phyloP scores from a whole-genome alignment of 1,140 invertebrate species.

The Atta colombica region DNA sequence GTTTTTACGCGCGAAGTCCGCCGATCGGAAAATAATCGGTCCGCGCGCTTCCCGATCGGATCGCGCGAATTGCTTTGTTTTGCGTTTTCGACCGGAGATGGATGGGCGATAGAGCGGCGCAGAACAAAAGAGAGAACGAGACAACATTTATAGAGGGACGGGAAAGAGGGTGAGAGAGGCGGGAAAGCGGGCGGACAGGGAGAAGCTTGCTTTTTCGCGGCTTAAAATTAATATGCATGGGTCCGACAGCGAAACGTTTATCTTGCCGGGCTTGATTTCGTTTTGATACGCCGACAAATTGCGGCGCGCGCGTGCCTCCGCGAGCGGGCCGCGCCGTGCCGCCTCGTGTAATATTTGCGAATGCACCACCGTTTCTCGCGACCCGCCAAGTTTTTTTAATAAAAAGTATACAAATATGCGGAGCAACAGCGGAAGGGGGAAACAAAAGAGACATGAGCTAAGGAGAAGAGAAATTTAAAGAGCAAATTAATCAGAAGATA shows the following conservation, averaged over 20 bases:
- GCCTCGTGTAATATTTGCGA: slow-evolving; percentile 66
- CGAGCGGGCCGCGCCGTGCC: slow-evolving; percentile 33
- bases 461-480: background rate
- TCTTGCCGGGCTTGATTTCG: slow-evolving; percentile 85
- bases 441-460: background rate
- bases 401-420: slow-evolving; percentile 10
- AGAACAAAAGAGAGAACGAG: slow-evolving; percentile 20
- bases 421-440: too few species aligned
- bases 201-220: slow-evolving; percentile 81
- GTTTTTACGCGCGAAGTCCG: slow-evolving; percentile 82
- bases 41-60: slow-evolving; percentile 69
- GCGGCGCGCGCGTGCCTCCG: slow-evolving; percentile 70
- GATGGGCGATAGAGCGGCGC: slow-evolving; percentile 43
- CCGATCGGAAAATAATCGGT: slow-evolving; percentile 85
- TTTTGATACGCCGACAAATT: slow-evolving; percentile 86
- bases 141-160: slow-evolving; percentile 38
- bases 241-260: slow-evolving; percentile 84
- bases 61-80: slow-evolving; percentile 73
- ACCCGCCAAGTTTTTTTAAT: slow-evolving; percentile 12
- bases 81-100: slow-evolving; percentile 71
- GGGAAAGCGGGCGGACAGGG: slow-evolving; percentile 31
- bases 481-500: background rate
- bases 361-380: slow-evolving; percentile 36
- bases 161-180: background rate
- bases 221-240: slow-evolving; percentile 87